Percentiles rank a stretch among this genome's conserved stretches.
Conservation (phyloP, 2,113 vertebrate genomes). For the Pycnonotus jocosus region DNA sequence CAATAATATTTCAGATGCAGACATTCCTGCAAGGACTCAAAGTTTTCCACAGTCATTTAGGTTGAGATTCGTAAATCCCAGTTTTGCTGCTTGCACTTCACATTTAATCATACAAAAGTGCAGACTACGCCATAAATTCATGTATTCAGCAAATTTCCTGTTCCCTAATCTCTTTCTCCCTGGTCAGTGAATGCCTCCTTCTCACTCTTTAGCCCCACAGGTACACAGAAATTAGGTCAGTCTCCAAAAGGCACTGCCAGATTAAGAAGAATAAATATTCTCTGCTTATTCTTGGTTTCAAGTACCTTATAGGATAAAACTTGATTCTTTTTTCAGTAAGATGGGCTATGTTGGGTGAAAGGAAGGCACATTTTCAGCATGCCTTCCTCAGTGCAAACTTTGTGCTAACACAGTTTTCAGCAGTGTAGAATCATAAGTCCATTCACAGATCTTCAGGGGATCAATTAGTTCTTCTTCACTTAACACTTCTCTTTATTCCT, state of each 20-base stretch:
- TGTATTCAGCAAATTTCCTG: constrained; percentile 49
- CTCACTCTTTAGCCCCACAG: not conserved
- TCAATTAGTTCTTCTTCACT: not conserved
- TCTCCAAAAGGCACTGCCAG: not conserved
- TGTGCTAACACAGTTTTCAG: not conserved
- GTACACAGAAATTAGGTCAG: not conserved
- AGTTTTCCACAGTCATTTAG: not conserved
- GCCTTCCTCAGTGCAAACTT: not conserved
- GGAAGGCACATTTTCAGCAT: not conserved
- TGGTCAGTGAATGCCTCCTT: not conserved
- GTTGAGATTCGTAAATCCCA: not conserved
- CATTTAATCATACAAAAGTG: not conserved
- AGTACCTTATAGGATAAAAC: not conserved
- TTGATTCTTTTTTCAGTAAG: not conserved
- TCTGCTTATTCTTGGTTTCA: not conserved
- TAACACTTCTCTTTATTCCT: not conserved
- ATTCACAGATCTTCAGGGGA: not conserved
- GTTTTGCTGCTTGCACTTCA: not conserved
- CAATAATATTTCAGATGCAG: not conserved
- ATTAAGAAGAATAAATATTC: not conserved
- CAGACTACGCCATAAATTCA: constrained; percentile 15
- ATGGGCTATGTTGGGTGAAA: not conserved
- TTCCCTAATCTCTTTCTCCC: constrained; percentile 26
- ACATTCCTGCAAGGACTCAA: not conserved
- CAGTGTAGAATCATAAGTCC: not conserved